Evolutionary conservation across 2,797 vertebrate species (phyloP), one percentile per base, ranked within the genome.

Genomic region (Sandelia bainsii): DNA sequence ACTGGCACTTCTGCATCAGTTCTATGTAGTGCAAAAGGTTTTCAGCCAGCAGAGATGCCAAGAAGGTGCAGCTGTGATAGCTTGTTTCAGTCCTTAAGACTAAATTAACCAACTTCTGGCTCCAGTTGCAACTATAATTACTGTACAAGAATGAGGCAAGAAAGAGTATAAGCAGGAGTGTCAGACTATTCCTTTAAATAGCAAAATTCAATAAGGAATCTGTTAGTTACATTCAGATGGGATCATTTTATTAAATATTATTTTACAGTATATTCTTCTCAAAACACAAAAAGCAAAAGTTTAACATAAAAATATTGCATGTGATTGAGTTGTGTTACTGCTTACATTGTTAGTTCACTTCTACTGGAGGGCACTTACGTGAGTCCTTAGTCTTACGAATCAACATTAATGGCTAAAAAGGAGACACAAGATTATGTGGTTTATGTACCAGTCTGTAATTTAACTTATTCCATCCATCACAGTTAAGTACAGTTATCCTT

Each of bases 371-470:
- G 46, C 27, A 40, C 52, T 56, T 40, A 23, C 3, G 8, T 16
- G 32, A 53, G 23, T 23, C 17, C 50, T 49, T 27, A 13, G 16
- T 68, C 69, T 29, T 53, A n/a, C 22, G 12, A 73, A 34, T 40
- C 6, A 62, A 12, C 40, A 56, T 48, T 52, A 68, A 74, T 48
- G 14, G 46, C 56, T 27, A 12, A 80, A 27, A 22, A 58, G 34
- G 52, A 71, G 50, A 64, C 48, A 39, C 4, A 6, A 52, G 37
- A 65, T 50, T 45, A 61, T 60, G 71, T 53, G 57, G 69, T 77
- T 75, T 62, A 37, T 25, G 27, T 6, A 9, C 19, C 45, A 22
- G 57, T 51, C 65, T 80, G 12, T 70, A 42, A 75, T 77, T 78
- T 59, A 68, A 53, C 69, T 59, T 40, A 52, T 70, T 71, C 16